Conservation (phyloP, 2,797 vertebrate genomes). For the Merluccius polli region DNA sequence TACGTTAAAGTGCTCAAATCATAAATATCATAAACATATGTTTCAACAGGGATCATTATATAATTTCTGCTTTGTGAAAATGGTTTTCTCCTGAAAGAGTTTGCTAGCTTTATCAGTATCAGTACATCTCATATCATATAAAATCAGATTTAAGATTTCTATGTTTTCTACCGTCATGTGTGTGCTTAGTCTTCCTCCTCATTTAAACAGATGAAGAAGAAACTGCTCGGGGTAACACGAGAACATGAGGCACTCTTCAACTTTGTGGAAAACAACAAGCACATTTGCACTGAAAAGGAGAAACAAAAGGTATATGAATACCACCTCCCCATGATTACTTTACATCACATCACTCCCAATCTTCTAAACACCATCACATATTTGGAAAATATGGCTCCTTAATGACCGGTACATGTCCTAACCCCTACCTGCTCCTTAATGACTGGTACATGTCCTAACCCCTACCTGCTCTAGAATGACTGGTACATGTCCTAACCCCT, state of each 20-base stretch:
- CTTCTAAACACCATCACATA: too few relatives aligned
- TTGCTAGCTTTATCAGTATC: neutral
- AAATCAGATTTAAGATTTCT: neutral
- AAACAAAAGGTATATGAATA: slow-evolving; percentile 75
- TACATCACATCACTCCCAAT: neutral
- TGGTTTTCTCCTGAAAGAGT: neutral
- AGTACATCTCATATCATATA: too few relatives aligned
- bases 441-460: too few relatives aligned
- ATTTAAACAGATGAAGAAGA: slow-evolving; percentile 78
- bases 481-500: too few relatives aligned
- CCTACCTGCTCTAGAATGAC: too few relatives aligned
- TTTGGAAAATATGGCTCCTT: too few relatives aligned
- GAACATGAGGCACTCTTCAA: slow-evolving; percentile 84
- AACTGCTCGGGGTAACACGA: slow-evolving; percentile 75
- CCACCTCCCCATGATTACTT: neutral
- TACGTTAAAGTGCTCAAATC: neutral
- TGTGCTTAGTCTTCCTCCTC: slow-evolving; percentile 12
- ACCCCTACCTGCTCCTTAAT: too few relatives aligned
- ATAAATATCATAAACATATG: neutral
- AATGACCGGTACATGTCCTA: too few relatives aligned
- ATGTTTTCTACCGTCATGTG: neutral
- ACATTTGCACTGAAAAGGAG: slow-evolving; percentile 77
- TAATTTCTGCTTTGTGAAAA: neutral
- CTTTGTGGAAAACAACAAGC: slow-evolving; percentile 80
- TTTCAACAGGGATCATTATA: neutral